Conservation (phyloP, 2,113 vertebrate species). For the Dasyornis broadbenti region DNA sequence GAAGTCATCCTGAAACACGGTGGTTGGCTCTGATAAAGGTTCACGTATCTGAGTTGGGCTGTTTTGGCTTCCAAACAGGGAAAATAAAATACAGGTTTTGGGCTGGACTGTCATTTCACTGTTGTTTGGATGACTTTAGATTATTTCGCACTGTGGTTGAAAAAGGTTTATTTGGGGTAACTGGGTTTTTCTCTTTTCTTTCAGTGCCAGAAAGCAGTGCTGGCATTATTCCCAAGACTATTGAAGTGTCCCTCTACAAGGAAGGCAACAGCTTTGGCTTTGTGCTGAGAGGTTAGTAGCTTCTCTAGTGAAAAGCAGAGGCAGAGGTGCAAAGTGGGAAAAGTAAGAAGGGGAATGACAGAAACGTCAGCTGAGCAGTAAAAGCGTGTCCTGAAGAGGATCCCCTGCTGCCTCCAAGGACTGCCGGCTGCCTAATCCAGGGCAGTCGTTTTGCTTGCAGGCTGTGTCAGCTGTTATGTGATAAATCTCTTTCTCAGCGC, state of each 20-base stretch:
- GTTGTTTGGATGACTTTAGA: background rate
- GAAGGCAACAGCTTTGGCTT: conserved; percentile 98
- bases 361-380: background rate
- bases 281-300: conserved; percentile 88
- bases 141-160: background rate
- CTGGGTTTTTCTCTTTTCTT: background rate
- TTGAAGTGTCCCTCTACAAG: conserved; percentile 91
- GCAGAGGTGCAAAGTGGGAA: background rate
- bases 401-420: background rate
- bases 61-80: background rate
- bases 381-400: background rate
- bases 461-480: background rate
- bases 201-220: conserved; percentile 85
- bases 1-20: background rate
- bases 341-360: background rate
- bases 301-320: background rate
- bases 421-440: background rate
- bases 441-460: background rate
- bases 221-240: conserved; percentile 87
- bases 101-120: background rate
- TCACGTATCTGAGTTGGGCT: rapidly evolving
- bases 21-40: background rate
- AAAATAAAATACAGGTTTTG: background rate
- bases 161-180: background rate
- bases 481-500: background rate